Evolutionary conservation across 2,113 vertebrate species (phyloP), one percentile per base, ranked within the genome.

Genomic region (Ceratotherium simum): DNA sequence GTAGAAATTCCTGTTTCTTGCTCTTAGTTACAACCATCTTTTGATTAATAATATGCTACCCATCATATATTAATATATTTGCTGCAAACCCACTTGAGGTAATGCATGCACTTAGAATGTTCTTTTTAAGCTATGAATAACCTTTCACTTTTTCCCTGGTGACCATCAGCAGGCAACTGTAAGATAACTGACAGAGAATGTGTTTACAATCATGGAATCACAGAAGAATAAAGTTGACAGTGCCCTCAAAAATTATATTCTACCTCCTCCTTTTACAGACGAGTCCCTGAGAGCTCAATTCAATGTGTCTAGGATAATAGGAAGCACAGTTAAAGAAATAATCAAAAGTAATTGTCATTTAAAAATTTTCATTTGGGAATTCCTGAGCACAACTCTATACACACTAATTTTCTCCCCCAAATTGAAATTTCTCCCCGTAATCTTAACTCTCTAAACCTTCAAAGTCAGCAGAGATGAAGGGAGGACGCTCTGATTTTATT

Each of bases 61-160:
- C 31, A 67, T 90, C 31, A 36, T 72, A 58, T 70, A 39, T 84
- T 81, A 89, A 39, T 31, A 29, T 11, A 21, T 18, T 91, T 73
- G 3, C 16, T 79, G 12, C 17, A 54, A 78, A 48, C 29, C 46
- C 29, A 39, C 17, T 18, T 60, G 56, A 60, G 9, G 6, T 62
- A 92, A 60, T 48, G 0, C 31, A 64, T 58, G 16, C 12, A 33
- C 64, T 76, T 67, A 64, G 17, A 65, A 85, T 89, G 54, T 86
- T 86, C 51, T 88, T 93, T 90, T 82, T 56, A 31, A 80, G 25
- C 33, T 46, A 67, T 83, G 12, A 78, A 62, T 94, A 92, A 54
- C 16, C 21, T 48, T 95, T 91, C 69, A 62, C n/a, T 78, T 90
- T 92, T 86, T 29, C 58, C 80, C 25, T 51, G 21, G 75, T 92